Evolutionary conservation across 1,140 invertebrate species (phyloP), one percentile per base, ranked within the genome.

Genomic region (Diorhabda elongata): DNA sequence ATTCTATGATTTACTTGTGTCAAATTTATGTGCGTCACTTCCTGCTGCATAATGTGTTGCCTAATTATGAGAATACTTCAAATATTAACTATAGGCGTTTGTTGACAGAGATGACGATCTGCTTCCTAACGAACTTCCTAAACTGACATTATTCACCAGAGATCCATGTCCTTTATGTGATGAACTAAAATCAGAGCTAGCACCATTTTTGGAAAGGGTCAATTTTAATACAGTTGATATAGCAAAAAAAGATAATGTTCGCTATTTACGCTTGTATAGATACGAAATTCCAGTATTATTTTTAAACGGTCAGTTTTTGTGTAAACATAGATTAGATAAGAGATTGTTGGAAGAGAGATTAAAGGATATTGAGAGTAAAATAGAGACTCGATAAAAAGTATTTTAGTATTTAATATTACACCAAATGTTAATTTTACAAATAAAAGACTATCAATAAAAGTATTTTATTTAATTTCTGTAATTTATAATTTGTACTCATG

Each of bases 231-330:
- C 90, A 81, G 86, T 96, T 61, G 88, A 94, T 80, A 96, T 96
- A 44, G 87, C 87, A 8, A 80, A 83, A 9, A 85, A 86, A 74
- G 89, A 87, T 77, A 94, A 95, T 79, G 76, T 91, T 64, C 82
- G 85, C 66, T 93, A 88, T 85, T 83, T 88, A 64, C 82, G 88
- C 66, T 82, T 93, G n/a, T 97, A 95, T 77, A 85, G 88, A 67
- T 86, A 90, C 80, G 92, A 96, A 79, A 95, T 96, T 77, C 94
- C 94, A 61, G 93, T 96, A 8, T 82, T 96, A 75, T 92, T 94
- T 83, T 84, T 95, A 4, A 90, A 96, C 80, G 90, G 89, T 9
- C 84, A 90, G 75, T 96, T 88, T 82, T 82, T 96, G 42, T 95
- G 94, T 83, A 95, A 93, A 84, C 92, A 96, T 81, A 85, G 82